phyloP scores from a whole-genome alignment of 2,113 vertebrate species.

The Dicerorhinus sumatrensis region DNA sequence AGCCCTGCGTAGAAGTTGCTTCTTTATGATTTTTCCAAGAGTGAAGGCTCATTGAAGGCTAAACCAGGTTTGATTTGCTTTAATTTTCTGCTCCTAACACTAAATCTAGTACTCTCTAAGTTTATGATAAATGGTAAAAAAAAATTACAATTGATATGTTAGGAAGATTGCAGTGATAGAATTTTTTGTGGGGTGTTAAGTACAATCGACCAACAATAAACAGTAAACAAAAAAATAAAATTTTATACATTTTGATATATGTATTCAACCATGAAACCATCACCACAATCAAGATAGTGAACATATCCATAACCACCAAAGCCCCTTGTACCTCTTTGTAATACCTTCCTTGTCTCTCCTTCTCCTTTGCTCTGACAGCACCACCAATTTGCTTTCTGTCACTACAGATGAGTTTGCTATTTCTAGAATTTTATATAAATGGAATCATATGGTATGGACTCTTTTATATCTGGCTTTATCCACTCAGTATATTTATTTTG shows the following conservation, averaged over 20 bases:
- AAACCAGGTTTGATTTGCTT: background rate
- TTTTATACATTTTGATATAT: background rate
- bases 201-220: background rate
- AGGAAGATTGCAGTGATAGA: background rate
- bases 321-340: accelerated
- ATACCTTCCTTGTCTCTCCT: background rate
- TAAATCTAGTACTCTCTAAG: background rate
- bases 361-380: background rate
- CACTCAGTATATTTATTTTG: background rate
- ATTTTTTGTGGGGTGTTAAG: background rate
- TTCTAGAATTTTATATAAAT: background rate
- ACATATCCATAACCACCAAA: background rate
- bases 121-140: background rate
- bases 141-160: background rate
- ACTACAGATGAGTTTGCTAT: background rate
- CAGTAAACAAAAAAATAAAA: background rate
- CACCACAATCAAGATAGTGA: background rate
- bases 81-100: background rate
- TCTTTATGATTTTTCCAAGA: background rate
- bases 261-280: background rate
- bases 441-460: background rate
- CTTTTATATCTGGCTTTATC: background rate
- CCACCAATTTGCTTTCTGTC: background rate
- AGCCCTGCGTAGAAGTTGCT: background rate
- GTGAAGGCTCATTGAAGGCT: background rate